Conservation (phyloP, 2,888 invertebrate species). For the Meta bourneti region DNA sequence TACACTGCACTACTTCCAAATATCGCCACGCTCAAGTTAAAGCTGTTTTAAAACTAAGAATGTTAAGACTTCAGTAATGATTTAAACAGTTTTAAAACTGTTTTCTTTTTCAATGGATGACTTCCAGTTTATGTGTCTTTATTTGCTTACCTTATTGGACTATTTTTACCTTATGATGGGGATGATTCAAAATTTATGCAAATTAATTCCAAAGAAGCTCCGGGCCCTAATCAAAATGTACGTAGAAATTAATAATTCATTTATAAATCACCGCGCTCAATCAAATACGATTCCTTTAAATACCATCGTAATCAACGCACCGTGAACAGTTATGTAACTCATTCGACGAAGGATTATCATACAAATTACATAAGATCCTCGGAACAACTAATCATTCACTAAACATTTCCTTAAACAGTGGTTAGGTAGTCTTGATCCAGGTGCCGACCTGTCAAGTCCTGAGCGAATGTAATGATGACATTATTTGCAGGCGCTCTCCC, state of each 20-base stretch:
- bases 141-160: no score
- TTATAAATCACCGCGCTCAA: neutral
- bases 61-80: no score
- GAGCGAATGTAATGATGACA: constrained; percentile 9
- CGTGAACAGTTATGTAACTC: neutral
- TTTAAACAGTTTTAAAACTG: no score
- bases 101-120: no score
- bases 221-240: neutral
- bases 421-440: neutral
- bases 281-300: neutral
- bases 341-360: constrained; percentile 1
- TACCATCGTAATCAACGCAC: neutral
- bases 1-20: no score
- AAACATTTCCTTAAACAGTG: constrained; percentile 43
- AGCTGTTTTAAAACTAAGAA: no score
- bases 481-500: constrained; percentile 15
- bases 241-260: neutral
- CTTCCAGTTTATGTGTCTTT: no score
- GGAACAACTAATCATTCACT: constrained; percentile 33
- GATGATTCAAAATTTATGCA: no score
- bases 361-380: constrained; percentile 23
- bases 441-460: constrained; percentile 5
- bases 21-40: no score
- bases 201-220: neutral
- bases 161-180: no score